Percentiles rank a stretch among this genome's conserved stretches.
Evolutionary conservation across 2,797 vertebrate species (phyloP).

Genomic region (Phrynocephalus guinanensis): DNA sequence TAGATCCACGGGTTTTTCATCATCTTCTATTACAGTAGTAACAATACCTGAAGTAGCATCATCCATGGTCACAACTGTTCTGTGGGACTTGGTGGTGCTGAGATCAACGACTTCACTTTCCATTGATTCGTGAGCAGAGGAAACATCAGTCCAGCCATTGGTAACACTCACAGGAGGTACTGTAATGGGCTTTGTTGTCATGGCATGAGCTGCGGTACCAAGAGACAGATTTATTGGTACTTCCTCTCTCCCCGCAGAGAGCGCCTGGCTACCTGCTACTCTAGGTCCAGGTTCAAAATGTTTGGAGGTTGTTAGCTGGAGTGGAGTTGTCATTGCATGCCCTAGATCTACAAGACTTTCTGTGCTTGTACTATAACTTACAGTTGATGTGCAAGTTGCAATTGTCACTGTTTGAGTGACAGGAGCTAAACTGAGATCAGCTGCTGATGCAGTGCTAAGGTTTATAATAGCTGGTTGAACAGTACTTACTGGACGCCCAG

Average conservation of each 20-base stretch:
- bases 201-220: slow-evolving; percentile 79
- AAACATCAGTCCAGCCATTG: slow-evolving; percentile 81
- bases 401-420: slow-evolving; percentile 85
- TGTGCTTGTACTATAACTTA: slow-evolving; percentile 81
- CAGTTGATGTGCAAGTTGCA: slow-evolving; percentile 86
- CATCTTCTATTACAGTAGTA: slow-evolving; percentile 92
- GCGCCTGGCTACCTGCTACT: slow-evolving; percentile 77
- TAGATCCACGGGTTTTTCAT: slow-evolving; percentile 93
- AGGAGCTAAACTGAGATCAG: slow-evolving; percentile 82
- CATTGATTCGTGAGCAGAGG: slow-evolving; percentile 74
- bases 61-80: slow-evolving; percentile 89
- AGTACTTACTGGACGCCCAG: slow-evolving; percentile 87
- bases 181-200: slow-evolving; percentile 78
- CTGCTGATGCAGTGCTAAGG: slow-evolving; percentile 86
- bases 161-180: slow-evolving; percentile 76
- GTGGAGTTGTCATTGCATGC: slow-evolving; percentile 81
- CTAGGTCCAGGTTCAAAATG: slow-evolving; percentile 85
- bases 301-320: slow-evolving; percentile 89
- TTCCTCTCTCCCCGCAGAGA: slow-evolving; percentile 81
- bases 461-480: slow-evolving; percentile 94
- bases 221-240: slow-evolving; percentile 93
- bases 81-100: slow-evolving; percentile 90
- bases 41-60: slow-evolving; percentile 84
- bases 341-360: slow-evolving; percentile 88
- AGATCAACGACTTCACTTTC: slow-evolving; percentile 91